Percentiles rank a stretch among this genome's conserved stretches.
phyloP scores from a whole-genome alignment of 2,797 vertebrate genomes.

The Galagoides demidoff region DNA sequence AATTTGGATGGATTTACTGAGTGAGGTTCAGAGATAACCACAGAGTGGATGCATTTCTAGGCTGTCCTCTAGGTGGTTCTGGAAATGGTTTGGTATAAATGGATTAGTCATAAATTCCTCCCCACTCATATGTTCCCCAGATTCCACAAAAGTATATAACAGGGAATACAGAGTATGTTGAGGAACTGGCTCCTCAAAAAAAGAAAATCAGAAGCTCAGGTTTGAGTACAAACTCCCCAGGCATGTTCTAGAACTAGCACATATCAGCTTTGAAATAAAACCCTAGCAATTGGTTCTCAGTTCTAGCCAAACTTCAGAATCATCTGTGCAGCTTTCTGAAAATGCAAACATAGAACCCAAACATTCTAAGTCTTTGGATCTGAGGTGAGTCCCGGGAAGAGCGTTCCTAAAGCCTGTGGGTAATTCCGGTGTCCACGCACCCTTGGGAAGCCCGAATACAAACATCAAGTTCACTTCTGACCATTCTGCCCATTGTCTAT shows the following conservation, averaged over 20 bases:
- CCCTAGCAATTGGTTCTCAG: neutral
- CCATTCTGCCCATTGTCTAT: neutral
- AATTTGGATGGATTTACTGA: neutral
- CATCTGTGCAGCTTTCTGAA: neutral
- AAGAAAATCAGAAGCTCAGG: neutral
- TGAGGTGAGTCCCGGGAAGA: neutral
- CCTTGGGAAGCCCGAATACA: neutral
- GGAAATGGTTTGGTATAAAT: neutral
- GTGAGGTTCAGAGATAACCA: neutral
- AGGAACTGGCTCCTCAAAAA: neutral
- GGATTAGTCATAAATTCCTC: neutral
- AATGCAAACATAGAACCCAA: neutral
- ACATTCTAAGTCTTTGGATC: neutral
- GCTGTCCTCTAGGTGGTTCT: neutral
- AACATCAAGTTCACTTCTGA: neutral
- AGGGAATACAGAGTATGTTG: neutral
- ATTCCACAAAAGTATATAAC: neutral
- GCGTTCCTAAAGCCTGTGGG: neutral
- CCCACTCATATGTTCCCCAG: neutral
- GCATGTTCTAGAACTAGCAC: neutral
- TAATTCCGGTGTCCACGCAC: neutral
- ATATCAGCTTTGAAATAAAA: neutral
- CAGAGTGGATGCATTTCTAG: neutral
- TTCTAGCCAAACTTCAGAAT: neutral
- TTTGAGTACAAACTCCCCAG: neutral